Conservation (phyloP, 2,888 invertebrate genomes). For the Diaperis boleti region DNA sequence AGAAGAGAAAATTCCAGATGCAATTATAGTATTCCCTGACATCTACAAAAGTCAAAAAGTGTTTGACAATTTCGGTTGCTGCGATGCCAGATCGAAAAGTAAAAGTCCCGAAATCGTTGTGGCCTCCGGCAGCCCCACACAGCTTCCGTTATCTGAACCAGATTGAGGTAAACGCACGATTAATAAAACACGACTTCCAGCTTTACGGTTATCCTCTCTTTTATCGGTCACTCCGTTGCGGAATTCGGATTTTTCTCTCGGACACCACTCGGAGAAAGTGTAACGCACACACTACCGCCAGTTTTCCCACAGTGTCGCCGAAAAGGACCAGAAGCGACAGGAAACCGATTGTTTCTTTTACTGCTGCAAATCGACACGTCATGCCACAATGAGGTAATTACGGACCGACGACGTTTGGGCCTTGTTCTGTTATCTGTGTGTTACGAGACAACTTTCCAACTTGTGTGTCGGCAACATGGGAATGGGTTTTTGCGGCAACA, state of each 20-base stretch:
- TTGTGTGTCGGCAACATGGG: slow-evolving; percentile 29
- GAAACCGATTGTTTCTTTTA: slow-evolving; percentile 29
- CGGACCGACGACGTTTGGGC: background rate
- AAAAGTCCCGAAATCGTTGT: no score
- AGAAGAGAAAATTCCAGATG: no score
- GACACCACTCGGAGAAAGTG: no score
- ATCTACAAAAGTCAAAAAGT: no score
- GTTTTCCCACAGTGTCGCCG: background rate
- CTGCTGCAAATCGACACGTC: slow-evolving; percentile 3
- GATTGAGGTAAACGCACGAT: slow-evolving; percentile 3
- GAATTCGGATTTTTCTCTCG: no score
- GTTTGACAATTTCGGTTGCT: no score
- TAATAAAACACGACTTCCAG: background rate
- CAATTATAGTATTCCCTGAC: no score
- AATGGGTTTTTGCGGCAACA: slow-evolving; percentile 1
- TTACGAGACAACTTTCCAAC: slow-evolving; percentile 21
- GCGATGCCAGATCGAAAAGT: no score
- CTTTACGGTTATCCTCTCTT: background rate
- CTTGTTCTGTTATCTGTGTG: slow-evolving; percentile 6
- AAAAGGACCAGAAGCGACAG: slow-evolving; percentile 6
- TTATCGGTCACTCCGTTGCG: no score
- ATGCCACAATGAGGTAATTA: background rate
- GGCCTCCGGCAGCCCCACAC: no score
- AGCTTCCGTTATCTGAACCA: slow-evolving; percentile 11
- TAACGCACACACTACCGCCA: no score